Evolutionary conservation across 1,140 invertebrate genomes (phyloP).

Genomic region (Macrostomum lignano): DNA sequence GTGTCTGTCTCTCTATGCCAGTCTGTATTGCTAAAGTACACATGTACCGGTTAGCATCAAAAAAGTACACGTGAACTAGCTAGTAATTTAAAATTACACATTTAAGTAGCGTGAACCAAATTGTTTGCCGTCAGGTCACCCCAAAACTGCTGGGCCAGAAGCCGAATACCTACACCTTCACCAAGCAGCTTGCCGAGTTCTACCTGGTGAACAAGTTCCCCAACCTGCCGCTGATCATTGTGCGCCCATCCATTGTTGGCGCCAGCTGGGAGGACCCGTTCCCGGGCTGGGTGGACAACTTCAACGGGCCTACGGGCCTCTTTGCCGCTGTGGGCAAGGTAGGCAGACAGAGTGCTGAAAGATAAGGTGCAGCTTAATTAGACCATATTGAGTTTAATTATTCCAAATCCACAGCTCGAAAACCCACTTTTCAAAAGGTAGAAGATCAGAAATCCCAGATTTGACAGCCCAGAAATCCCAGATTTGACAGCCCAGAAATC

Average conservation of each 20-base stretch:
- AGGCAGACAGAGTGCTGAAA: not conserved
- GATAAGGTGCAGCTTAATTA: not conserved
- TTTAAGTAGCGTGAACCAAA: too few species aligned
- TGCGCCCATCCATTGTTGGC: slow-evolving; percentile 70
- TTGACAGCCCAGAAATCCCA: too few species aligned
- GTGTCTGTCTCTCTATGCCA: too few species aligned
- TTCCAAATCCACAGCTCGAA: not conserved
- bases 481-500: too few species aligned
- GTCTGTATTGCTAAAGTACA: too few species aligned
- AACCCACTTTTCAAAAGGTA: too few species aligned
- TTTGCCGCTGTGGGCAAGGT: slow-evolving; percentile 10
- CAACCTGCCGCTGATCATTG: slow-evolving; percentile 44
- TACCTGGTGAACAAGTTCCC: slow-evolving; percentile 31
- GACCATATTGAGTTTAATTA: not conserved
- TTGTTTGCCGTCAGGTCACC: too few species aligned
- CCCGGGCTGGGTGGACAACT: slow-evolving; percentile 25
- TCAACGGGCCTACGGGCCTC: slow-evolving; percentile 19
- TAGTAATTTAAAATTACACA: too few species aligned
- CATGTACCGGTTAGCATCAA: too few species aligned
- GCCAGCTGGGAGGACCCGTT: slow-evolving; percentile 62
- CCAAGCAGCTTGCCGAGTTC: slow-evolving; percentile 30
- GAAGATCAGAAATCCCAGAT: too few species aligned
- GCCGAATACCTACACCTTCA: slow-evolving; percentile 32
- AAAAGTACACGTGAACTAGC: too few species aligned
- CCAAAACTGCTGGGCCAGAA: slow-evolving; percentile 15